Conservation (phyloP, 37 sponge, comb jelly and placozoan genomes). For the Agelas oroides region DNA sequence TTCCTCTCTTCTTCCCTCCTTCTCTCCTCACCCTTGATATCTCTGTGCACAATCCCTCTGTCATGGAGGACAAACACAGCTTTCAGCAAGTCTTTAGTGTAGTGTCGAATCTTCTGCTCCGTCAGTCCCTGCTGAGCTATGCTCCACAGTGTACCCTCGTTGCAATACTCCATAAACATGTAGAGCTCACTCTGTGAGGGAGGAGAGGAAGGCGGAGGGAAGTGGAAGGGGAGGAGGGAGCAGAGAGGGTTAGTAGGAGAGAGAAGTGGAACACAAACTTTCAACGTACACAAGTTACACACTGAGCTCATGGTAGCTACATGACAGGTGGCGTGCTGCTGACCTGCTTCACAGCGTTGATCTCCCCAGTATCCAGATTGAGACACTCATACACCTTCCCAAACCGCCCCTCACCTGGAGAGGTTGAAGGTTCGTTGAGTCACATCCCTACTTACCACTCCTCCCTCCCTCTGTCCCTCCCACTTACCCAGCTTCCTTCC, state of each 20-base stretch:
- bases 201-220: constrained; percentile 5
- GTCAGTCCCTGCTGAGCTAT: constrained; percentile 80
- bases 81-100: constrained; percentile 71
- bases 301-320: too few species aligned
- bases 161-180: constrained; percentile 93
- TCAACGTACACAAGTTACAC: too few species aligned
- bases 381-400: constrained; percentile 83
- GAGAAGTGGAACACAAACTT: too few species aligned
- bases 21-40: constrained; percentile 91
- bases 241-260: too few species aligned
- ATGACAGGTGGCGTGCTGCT: too few species aligned
- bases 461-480: too few species aligned
- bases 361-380: constrained; percentile 76
- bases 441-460: too few species aligned
- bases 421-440: not conserved
- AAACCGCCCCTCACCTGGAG: constrained; percentile 78
- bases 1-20: too few species aligned
- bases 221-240: not conserved
- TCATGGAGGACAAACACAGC: constrained; percentile 77
- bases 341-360: constrained; percentile 90
- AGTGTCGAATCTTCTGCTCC: constrained; percentile 67
- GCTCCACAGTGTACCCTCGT: constrained; percentile 78
- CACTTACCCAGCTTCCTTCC: constrained; percentile 82
- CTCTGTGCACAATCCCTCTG: constrained; percentile 80
- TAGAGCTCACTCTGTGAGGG: constrained; percentile 74